Evolutionary conservation across 2,888 invertebrate species (phyloP), one percentile per base, ranked within the genome.

Genomic region (Pristionchus maxplancki): DNA sequence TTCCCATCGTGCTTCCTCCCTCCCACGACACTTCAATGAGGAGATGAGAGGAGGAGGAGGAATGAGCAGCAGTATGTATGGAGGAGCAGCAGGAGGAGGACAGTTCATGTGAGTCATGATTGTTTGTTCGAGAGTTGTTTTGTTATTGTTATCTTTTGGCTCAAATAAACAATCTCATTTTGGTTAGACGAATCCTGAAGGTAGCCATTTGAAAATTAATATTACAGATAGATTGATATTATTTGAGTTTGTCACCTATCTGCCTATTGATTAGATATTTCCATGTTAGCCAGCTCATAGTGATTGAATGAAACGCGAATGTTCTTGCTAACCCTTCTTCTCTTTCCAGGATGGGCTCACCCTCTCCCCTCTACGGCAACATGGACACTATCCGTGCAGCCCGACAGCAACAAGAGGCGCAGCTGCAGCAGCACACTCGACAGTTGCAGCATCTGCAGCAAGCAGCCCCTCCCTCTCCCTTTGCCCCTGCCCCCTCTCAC

Each of bases 291-390:
- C 53, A 20, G 20, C 53, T 53, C 53, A 53, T 53, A 53, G 15
- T 17, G 6, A 53, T 53, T 53, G 6, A 20, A 20, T 53, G 53
- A 53, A 53, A 53, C 53, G 20, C 53, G 20, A 53, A 6, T 20
- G 20, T 53, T 53, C 53, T 20, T n/a, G 24, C 24, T 58, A 5
- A 34, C 34, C 71, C 4, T 17, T 11, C 15, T 34, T 31, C 28
- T 34, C 53, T 58, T 64, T 85, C 8, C 58, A 85, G 85, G 37
- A 64, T 64, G 58, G 58, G 62, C 28, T 85, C 85, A 6, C 85
- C 85, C 48, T 87, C 86, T 67, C 86, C 86, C 15, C 71, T 71
- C 34, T 87, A 87, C 71, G 86, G 86, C 50, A 87, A 87, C 86
- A 67, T 87, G 86, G 86, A 87, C 37, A 71, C 86, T 0, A 87